Conservation (phyloP, 1,140 invertebrate genomes). For the Agraylea sexmaculata region DNA sequence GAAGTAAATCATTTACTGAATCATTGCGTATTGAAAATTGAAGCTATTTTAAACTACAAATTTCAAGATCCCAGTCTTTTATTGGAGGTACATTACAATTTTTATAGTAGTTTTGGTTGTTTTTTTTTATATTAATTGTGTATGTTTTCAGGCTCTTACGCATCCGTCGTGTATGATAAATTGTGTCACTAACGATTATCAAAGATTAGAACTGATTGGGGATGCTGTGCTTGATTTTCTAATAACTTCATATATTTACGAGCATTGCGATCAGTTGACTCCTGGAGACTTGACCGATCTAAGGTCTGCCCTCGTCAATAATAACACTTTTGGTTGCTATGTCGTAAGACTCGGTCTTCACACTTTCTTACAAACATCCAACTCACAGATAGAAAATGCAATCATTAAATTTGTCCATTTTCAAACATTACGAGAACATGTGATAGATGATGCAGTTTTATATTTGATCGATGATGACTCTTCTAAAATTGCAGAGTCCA, state of each 20-base stretch:
- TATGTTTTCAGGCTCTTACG: constrained; percentile 72
- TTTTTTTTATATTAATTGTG: constrained; percentile 7
- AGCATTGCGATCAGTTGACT: constrained; percentile 51
- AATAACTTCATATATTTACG: constrained; percentile 78
- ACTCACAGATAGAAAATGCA: constrained; percentile 49
- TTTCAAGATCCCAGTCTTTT: constrained; percentile 49
- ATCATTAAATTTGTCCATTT: constrained; percentile 55
- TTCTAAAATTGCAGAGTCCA: constrained; percentile 50
- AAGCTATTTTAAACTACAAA: constrained; percentile 51
- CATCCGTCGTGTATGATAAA: constrained; percentile 86
- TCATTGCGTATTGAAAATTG: constrained; percentile 39
- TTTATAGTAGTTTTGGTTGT: constrained; percentile 14
- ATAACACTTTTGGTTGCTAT: constrained; percentile 83
- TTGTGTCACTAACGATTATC: constrained; percentile 79
- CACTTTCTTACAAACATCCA: constrained; percentile 53
- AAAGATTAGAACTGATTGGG: constrained; percentile 89
- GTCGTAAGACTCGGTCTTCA: constrained; percentile 77
- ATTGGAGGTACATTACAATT: constrained; percentile 45
- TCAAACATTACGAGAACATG: constrained; percentile 14
- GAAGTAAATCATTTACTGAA: constrained; percentile 37
- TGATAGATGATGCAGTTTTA: constrained; percentile 37
- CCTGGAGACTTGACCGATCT: constrained; percentile 86
- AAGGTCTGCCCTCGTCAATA: constrained; percentile 89
- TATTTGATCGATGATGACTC: constrained; percentile 59
- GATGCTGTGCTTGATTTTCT: constrained; percentile 93